Percentiles rank a stretch among this genome's conserved stretches.
phyloP scores from a whole-genome alignment of 2,888 invertebrate species.

The Oxystoma pomonae region DNA sequence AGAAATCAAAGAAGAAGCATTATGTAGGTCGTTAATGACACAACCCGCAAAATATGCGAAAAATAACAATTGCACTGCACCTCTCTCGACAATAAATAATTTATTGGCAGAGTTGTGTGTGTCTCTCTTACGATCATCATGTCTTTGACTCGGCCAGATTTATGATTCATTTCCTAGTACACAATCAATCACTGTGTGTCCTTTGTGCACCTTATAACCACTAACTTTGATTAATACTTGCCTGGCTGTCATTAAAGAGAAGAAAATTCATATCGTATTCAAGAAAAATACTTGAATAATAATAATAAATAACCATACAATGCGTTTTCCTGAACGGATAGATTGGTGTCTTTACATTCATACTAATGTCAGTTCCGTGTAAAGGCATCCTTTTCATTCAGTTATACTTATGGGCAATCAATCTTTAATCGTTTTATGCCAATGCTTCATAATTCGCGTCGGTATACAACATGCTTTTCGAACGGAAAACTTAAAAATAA shows the following conservation, averaged over 20 bases:
- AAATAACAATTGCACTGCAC: slow-evolving; percentile 16
- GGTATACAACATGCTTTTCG: background rate
- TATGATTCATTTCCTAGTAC: slow-evolving; percentile 30
- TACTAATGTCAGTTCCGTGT: slow-evolving; percentile 19
- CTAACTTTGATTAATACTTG: slow-evolving; percentile 27
- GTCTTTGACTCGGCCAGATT: slow-evolving; percentile 25
- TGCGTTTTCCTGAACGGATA: slow-evolving; percentile 29
- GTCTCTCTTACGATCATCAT: slow-evolving; percentile 27
- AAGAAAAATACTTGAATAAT: slow-evolving; percentile 28
- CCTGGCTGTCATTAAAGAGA: slow-evolving; percentile 23
- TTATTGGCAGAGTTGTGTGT: slow-evolving; percentile 31
- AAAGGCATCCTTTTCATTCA: slow-evolving; percentile 3
- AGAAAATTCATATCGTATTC: slow-evolving; percentile 25
- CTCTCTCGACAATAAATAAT: slow-evolving; percentile 28
- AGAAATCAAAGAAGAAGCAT: background rate
- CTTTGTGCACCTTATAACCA: slow-evolving; percentile 22
- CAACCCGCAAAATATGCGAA: background rate
- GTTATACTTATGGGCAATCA: slow-evolving; percentile 3
- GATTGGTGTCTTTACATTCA: slow-evolving; percentile 24
- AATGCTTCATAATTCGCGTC: background rate
- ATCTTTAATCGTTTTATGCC: slow-evolving; percentile 1
- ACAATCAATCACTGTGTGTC: slow-evolving; percentile 27
- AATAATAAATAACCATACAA: slow-evolving; percentile 34
- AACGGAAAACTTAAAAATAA: background rate
- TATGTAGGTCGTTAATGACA: background rate